Evolutionary conservation across 2,797 vertebrate species (phyloP).

Genomic region (Hoplostethus atlanticus): DNA sequence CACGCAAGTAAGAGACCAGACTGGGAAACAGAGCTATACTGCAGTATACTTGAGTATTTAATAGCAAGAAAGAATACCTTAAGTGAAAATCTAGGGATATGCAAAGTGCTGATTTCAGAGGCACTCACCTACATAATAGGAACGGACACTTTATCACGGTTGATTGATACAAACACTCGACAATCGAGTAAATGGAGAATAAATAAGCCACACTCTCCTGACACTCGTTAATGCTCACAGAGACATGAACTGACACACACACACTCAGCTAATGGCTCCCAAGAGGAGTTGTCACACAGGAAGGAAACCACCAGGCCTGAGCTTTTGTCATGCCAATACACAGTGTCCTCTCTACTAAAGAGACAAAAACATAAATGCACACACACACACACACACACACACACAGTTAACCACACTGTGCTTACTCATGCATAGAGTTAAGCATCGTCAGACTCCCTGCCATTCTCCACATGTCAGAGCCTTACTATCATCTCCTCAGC

Average conservation of each 20-base stretch:
- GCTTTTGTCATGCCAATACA: background rate
- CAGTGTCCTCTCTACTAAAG: background rate
- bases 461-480: conserved; percentile 60
- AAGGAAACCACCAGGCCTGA: no score
- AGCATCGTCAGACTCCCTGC: conserved; percentile 66
- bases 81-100: background rate
- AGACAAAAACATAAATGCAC: conserved; percentile 22
- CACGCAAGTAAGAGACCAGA: conserved; percentile 89
- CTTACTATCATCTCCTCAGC: conserved; percentile 26
- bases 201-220: background rate
- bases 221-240: background rate
- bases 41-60: background rate
- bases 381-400: conserved; percentile 8
- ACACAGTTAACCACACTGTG: conserved; percentile 52
- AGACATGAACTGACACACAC: no score
- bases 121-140: background rate
- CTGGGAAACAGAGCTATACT: background rate
- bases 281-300: no score
- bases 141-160: conserved; percentile 5
- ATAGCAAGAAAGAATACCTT: background rate
- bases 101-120: conserved; percentile 18
- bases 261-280: no score
- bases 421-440: conserved; percentile 66
- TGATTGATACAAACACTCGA: conserved; percentile 15
- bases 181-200: conserved; percentile 19